Evolutionary conservation across 2,113 vertebrate genomes (phyloP), one percentile per base, ranked within the genome.

Genomic region (Charadrius vociferus): DNA sequence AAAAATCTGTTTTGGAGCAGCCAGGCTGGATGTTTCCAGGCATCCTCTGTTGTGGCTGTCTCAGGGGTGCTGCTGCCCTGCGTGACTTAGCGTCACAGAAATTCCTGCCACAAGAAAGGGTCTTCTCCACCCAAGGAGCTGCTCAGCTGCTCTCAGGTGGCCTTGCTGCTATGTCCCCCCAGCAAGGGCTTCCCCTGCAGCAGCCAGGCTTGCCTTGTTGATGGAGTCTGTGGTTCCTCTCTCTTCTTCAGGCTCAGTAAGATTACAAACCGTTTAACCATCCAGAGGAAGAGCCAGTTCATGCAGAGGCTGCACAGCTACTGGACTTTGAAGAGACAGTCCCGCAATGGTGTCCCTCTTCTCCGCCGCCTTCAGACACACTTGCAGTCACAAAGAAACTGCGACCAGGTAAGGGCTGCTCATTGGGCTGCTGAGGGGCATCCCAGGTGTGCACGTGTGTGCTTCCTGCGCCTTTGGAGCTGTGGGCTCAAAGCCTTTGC

Each of bases 261-360:
- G 98, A 99, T 99, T 96, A 99, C 99, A 53, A 99, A 99, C 94
- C 99, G 99, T 93, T 96, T 99, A 84, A 99, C 99, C n/a, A 99
- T 99, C 89, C 99, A 99, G 91, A 98, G 99, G 96, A 99, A 99
- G 96, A 99, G 99, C 97, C 99, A 99, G 98, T 99, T 99, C 97
- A 99, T 99, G 99, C 99, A 99, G 95, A 98, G 99, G 70, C 98
- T 99, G 45, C 99, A 99, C 93, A 99, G 99, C 98, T 99, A 99
- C 97, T 99, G 99, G 99, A 99, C 99, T 3, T 97, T 99, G 94
- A 99, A 99, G 98, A 98, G 99, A 84, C 99, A 99, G 97, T 99
- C 99, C 63, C 99, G 99, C 32, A 99, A 99, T 0, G 99, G 99
- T 1, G 99, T 99, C 3, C 99, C 99, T 5, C 98, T 99, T 75